These are phyloP conservation scores for Daktulosphaira vitifoliae DNA, from an alignment of 1,140 invertebrate genomes.

Conservation along the genomic window DNA sequence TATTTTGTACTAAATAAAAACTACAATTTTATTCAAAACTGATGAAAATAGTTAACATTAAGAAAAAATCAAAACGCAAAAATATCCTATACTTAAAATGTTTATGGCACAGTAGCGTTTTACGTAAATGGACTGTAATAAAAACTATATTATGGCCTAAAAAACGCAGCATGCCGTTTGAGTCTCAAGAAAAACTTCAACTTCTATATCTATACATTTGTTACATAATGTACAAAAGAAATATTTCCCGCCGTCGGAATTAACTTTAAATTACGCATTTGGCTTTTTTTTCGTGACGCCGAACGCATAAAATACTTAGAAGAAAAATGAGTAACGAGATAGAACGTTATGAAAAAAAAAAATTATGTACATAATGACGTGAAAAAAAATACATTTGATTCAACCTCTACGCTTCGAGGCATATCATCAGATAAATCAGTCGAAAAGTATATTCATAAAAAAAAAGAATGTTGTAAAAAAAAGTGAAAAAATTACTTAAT, in stretches of 20 bases:
- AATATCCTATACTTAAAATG: too few species aligned
- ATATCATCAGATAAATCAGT: conserved; percentile 25
- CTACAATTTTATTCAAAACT: too few species aligned
- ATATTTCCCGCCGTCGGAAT: conserved; percentile 10
- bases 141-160: too few species aligned
- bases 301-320: conserved; percentile 14
- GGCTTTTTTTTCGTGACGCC: background rate
- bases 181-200: too few species aligned
- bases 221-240: too few species aligned
- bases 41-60: too few species aligned
- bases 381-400: conserved; percentile 17
- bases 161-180: too few species aligned
- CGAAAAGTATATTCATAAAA: background rate
- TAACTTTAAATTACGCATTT: conserved; percentile 29
- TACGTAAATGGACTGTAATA: too few species aligned
- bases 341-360: conserved; percentile 17
- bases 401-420: conserved; percentile 13
- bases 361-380: background rate
- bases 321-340: conserved; percentile 10
- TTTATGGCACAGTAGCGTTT: too few species aligned
- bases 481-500: conserved; percentile 20
- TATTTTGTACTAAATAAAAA: too few species aligned
- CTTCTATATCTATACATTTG: too few species aligned
- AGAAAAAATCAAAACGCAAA: too few species aligned
- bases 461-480: conserved; percentile 6